Base-by-base conservation (phyloP, 2,113 vertebrate species). In the Istiophorus platypterus region DNA sequence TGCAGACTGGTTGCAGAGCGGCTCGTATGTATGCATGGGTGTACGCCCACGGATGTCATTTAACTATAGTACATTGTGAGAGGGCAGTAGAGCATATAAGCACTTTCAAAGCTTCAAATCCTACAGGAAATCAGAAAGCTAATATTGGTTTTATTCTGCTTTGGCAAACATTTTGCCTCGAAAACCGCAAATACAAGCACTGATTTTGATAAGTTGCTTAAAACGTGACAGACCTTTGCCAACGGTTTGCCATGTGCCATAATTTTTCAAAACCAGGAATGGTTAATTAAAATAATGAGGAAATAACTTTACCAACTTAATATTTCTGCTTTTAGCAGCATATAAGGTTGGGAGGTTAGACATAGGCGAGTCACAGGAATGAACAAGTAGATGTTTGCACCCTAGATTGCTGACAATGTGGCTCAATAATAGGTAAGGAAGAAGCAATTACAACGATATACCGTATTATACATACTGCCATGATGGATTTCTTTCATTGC, bases 11-110 rank as follows among this genome's bases (percentile, higher is more conserved):
- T 72, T 76, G 80, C 47, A 68, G 64, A 61, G 70, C 61, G 20
- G 80, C 29, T 76, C 67, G 65, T 85, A 69, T 74, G 56, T 75
- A 62, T 72, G 68, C 74, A 86, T 39, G 56, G 72, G 68, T 78
- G 83, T 65, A 81, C 66, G 52, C 88, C 88, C 83, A 88, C 79
- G 27, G 83, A 64, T 82, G 81, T 81, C 80, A 79, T 78, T 86
- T 73, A 45, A 65, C 74, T 75, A 72, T 29, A 66, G 61, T 10
- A n/a, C 62, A 61, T 66, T 90, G 54, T 61, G 58, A 83, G 61
- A 62, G 71, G 58, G 82, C 69, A 79, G 57, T 10, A 34, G 65
- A 82, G 77, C 80, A 69, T 41, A 68, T 74, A 61, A 71, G 57
- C 26, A 62, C 74, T 80, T 83, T 80, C 51, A 70, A 82, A 76